A percentile compares a stretch with the other conserved stretches of the same genome.
phyloP scores from a whole-genome alignment of 2,113 vertebrate species.

The Clinocottus analis region DNA sequence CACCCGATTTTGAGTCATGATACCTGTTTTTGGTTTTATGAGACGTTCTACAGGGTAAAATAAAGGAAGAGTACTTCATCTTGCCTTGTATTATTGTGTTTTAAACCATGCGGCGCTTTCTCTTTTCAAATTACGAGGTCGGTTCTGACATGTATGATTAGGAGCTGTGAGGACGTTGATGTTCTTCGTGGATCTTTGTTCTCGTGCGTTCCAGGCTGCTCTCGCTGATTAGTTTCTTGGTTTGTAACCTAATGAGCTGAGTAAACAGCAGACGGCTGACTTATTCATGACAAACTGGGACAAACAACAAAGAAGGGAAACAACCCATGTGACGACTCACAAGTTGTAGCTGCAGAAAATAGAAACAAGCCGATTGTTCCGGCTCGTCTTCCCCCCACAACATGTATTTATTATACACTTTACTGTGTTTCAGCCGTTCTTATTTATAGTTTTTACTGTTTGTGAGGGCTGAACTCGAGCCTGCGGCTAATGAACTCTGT shows the following conservation, averaged over 20 bases:
- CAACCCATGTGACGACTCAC: constrained; percentile 49
- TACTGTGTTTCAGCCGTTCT: too few relatives aligned
- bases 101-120: neutral
- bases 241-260: constrained; percentile 28
- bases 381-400: too few relatives aligned
- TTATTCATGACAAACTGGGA: constrained; percentile 34
- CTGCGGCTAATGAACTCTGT: too few relatives aligned
- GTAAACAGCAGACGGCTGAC: constrained; percentile 20
- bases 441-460: neutral
- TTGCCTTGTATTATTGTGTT: too few relatives aligned
- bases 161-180: neutral
- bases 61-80: too few relatives aligned
- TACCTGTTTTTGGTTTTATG: too few relatives aligned
- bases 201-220: neutral
- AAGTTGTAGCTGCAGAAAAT: constrained; percentile 33
- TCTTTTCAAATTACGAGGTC: too few relatives aligned
- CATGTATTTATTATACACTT: too few relatives aligned
- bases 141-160: too few relatives aligned
- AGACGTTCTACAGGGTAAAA: too few relatives aligned
- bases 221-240: neutral
- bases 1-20: too few relatives aligned
- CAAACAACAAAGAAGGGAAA: constrained; percentile 38
- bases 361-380: constrained; percentile 21
- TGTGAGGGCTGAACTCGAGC: neutral
- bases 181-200: neutral